Base-by-base conservation (phyloP, 1,140 invertebrate genomes). In the Caenorhabditis inopinata region DNA sequence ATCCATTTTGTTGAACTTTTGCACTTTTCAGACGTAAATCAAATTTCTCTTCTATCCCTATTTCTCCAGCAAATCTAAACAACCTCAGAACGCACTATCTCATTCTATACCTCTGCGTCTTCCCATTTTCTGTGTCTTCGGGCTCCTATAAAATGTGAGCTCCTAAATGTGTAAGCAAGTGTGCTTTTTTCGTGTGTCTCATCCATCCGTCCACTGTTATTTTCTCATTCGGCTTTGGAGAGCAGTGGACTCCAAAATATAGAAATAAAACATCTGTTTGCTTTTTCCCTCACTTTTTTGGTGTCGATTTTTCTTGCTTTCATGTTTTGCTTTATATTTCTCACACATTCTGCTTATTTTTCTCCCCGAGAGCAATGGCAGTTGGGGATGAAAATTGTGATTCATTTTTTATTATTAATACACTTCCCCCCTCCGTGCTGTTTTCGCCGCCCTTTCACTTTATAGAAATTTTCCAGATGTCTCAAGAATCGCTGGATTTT, bases 201-300 rank as follows among this genome's bases (percentile, higher is more conserved):
- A 58, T 58, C 53, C 53, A 58, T 58, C 53, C 53, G 53, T 16
- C 27, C 53, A 32, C 53, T 58, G 16, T 58, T 29, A 58, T 58
- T 58, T 58, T 58, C 53, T 32, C 27, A 11, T 14, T 42, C 6
- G 14, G 38, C 38, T n/a, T n/a, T 14, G 38, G 14, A 14, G 38
- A 5, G 6, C 38, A 42, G 38, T 42, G 6, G 14, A n/a, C 9
- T 51, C 49, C 49, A 51, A 51, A 51, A 51, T 51, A 51, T 25
- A 58, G n/a, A n/a, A 58, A 29, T 53, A 53, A 11, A 53, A 32
- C 53, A 29, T 32, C 29, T 58, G 25, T 32, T 51, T 51, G 11
- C 11, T 7, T 25, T 51, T 42, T 14, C 14, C 38, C 38, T 7
- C 14, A 7, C 14, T 42, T 42, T 42, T 14, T 14, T 42, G 14